Base-by-base conservation (phyloP, 2,888 invertebrate species). In the Tetragonula carbonaria region DNA sequence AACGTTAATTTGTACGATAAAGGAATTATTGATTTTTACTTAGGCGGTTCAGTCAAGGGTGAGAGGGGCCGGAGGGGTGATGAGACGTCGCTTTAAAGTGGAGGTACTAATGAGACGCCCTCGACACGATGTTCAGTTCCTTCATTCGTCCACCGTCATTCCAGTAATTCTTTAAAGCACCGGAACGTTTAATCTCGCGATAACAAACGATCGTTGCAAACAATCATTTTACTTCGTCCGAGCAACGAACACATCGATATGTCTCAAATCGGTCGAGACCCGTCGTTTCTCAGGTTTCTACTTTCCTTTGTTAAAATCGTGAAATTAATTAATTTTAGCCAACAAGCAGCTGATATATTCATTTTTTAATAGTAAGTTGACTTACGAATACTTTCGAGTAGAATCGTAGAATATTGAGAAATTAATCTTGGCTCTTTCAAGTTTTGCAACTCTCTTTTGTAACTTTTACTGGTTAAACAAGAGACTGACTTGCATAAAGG, bases 1-100 rank as follows among this genome's bases (percentile, higher is more conserved):
- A 93, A 91, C 93, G 92, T 93, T 94, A 94, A 94, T 94, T 94
- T 93, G 92, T 91, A 90, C 93, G 92, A 94, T 94, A 93, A 93
- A 93, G 93, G 92, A 93, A 93, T 93, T 93, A 94, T 94, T 93
- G 94, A 93, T 93, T 94, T 93, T 93, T 93, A 94, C 93, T 93
- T 93, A 93, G 91, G 82, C 87, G 86, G 90, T 87, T 86, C 93
- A 90, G 90, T 91, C 89, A 88, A 91, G 91, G 92, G 92, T 91
- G 91, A 89, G 91, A 89, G 91, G 88, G 86, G 89, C 80, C 80
- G 78, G 84, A 84, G 88, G 89, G 83, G 75, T 74, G 86, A 85
- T 83, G 88, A 85, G 87, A 89, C 85, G 87, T 75, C 82, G 87
- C 85, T 91, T 91, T 91, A 91, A 91, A 92, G 90, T 86, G 84